These are phyloP conservation scores for Zaprionus gabonicus DNA, from an alignment of 1,140 invertebrate genomes.

Conservation along the genomic window DNA sequence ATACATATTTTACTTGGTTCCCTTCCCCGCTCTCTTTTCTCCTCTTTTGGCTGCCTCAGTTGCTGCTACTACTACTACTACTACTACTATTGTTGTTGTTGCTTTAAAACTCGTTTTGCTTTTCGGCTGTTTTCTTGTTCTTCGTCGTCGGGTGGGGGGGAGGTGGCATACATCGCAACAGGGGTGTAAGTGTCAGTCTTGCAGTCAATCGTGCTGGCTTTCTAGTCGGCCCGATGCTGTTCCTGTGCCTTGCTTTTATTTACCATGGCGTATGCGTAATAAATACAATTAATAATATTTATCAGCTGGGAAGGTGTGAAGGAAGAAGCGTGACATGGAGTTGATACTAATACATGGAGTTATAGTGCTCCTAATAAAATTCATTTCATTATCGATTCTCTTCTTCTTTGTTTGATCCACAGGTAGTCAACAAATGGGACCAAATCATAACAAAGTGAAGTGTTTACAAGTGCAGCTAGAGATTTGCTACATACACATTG, in stretches of 20 bases:
- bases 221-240: not conserved
- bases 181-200: conserved; percentile 26
- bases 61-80: conserved; percentile 13
- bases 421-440: conserved; percentile 77
- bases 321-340: too few relatives aligned
- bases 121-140: conserved; percentile 19
- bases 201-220: not conserved
- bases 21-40: conserved; percentile 10
- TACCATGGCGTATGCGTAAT: conserved; percentile 61
- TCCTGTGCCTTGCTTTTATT: not conserved
- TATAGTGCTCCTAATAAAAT: not conserved
- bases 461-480: conserved; percentile 62
- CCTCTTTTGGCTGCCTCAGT: conserved; percentile 19
- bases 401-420: not conserved
- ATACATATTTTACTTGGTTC: conserved; percentile 1
- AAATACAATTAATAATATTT: not conserved
- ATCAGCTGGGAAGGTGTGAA: too few relatives aligned
- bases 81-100: conserved; percentile 4
- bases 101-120: conserved; percentile 52
- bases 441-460: conserved; percentile 67
- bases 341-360: too few relatives aligned
- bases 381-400: not conserved
- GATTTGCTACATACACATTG: conserved; percentile 18
- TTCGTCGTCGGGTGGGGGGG: not conserved
- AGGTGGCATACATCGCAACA: not conserved